Evolutionary conservation across 2,888 invertebrate species (phyloP), one percentile per base, ranked within the genome.

Genomic region (Malthinus seriepunctatus): DNA sequence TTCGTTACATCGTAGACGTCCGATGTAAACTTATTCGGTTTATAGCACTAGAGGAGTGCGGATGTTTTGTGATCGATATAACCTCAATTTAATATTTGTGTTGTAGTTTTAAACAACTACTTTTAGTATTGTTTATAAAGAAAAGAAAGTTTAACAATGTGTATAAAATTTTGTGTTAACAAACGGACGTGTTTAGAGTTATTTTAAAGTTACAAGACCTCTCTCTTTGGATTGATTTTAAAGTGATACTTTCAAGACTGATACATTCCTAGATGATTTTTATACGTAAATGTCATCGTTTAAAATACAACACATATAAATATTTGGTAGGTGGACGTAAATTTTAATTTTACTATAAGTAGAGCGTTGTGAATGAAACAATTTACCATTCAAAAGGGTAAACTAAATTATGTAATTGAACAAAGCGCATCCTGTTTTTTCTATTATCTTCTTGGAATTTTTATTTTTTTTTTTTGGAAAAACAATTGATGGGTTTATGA

Each of bases 11-110:
- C 67, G 64, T 62, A 56, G 34, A 62, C 57, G 50, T 39, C 59
- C 65, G 65, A 62, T 58, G 51, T 50, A 51, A 59, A 53, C 54
- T 67, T 65, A 65, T 66, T 63, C 62, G 62, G 52, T 65, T 47
- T 50, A 51, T 51, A 63, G 56, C 60, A 48, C 47, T 54, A 52
- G 56, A 39, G 44, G 55, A 45, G 51, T 49, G 38, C 48, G 51
- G 63, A 64, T 52, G 59, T 55, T 64, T 66, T 64, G 53, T 60
- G 65, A 67, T 63, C 66, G 61, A 67, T 61, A 51, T 58, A 56
- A 48, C 60, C 56, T 59, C 64, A 68, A 65, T 42, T 42, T 11
- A 42, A 42, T 42, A 23, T 15, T 42, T 42, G 39, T 42, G 15
- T n/a, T 14, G 15, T 5, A 23, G 39, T 42, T 10, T 42, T 42